Base-by-base conservation (phyloP, 2,888 invertebrate species). In the Lasius fuliginosus region DNA sequence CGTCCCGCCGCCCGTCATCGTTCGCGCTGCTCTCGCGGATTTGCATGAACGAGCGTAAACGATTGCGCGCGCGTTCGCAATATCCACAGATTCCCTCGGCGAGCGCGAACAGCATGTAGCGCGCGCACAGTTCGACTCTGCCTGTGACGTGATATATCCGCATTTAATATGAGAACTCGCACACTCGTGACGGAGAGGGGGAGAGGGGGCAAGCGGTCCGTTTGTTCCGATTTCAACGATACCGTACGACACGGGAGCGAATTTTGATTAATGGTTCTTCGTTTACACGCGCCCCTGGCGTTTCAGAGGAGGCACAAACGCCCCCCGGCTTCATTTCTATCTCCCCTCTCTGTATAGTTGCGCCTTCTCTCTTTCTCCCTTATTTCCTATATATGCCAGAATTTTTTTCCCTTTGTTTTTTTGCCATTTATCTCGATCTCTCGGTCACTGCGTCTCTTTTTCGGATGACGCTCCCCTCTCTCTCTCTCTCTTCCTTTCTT, bases 221-320 rank as follows among this genome's bases (percentile, higher is more conserved):
- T 89, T 91, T 88, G 91, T 90, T 91, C 90, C 84, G 90, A 91
- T 91, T 91, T 90, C 89, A 88, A 87, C 88, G 91, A 90, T 90
- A 91, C 88, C 89, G 71, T 87, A 90, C 84, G 87, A 89, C 88
- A 87, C 79, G 69, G 83, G 79, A 81, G 85, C 62, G 85, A 86
- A 88, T 91, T 90, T 90, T 91, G 90, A 91, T 91, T 89, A 91
- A 91, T 90, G 88, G 88, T 86, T 82, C 83, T 88, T 85, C 91
- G 90, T 90, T 90, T 87, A 84, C 73, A 71, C 88, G 81, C 83
- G 86, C 74, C 64, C 85, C 74, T 81, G 69, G 64, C 85, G 85
- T 90, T 88, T 88, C 82, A 74, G 86, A 87, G 82, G 83, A 56
- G 49, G 11, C 8, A n/a, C 8, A n/a, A 53, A 53, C n/a, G n/a